These are phyloP conservation scores for Cynoglossus semilaevis DNA, from an alignment of 2,113 vertebrate species.

Conservation along the genomic window DNA sequence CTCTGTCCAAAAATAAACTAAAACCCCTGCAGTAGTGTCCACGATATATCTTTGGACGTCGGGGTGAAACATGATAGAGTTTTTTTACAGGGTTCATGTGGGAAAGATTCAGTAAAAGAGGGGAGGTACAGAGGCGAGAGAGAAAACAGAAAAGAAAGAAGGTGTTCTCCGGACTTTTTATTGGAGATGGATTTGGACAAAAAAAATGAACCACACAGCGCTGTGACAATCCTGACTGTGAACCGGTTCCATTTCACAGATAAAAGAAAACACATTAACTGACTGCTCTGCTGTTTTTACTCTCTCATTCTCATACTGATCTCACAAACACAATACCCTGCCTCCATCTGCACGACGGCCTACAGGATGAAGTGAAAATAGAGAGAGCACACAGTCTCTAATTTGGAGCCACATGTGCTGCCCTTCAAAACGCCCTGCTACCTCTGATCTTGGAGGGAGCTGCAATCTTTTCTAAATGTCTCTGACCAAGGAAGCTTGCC, in stretches of 20 bases:
- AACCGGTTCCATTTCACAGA: not conserved
- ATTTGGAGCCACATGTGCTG: constrained; percentile 76
- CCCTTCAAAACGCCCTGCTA: constrained; percentile 64
- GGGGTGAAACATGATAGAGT: constrained; percentile 63
- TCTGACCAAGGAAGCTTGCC: constrained; percentile 42
- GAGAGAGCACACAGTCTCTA: constrained; percentile 69
- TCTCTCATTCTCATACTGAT: not conserved
- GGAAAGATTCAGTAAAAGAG: constrained; percentile 54
- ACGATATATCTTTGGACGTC: constrained; percentile 33
- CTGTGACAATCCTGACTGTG: too few relatives aligned
- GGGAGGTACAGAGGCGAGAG: constrained; percentile 21
- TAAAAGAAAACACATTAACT: not conserved
- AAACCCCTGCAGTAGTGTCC: constrained; percentile 30
- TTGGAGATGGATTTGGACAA: constrained; percentile 51
- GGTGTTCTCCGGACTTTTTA: constrained; percentile 57
- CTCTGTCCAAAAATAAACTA: constrained; percentile 38
- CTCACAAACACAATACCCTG: constrained; percentile 1
- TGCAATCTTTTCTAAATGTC: constrained; percentile 44
- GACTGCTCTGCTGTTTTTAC: not conserved
- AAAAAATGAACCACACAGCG: constrained; percentile 4
- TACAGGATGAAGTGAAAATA: constrained; percentile 70
- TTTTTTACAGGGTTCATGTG: constrained; percentile 51
- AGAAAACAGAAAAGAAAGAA: constrained; percentile 19
- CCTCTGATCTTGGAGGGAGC: constrained; percentile 63
- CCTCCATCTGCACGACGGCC: constrained; percentile 56